Evolutionary conservation across 1,140 invertebrate species (phyloP).

Genomic region (Leptinotarsa lineolata): DNA sequence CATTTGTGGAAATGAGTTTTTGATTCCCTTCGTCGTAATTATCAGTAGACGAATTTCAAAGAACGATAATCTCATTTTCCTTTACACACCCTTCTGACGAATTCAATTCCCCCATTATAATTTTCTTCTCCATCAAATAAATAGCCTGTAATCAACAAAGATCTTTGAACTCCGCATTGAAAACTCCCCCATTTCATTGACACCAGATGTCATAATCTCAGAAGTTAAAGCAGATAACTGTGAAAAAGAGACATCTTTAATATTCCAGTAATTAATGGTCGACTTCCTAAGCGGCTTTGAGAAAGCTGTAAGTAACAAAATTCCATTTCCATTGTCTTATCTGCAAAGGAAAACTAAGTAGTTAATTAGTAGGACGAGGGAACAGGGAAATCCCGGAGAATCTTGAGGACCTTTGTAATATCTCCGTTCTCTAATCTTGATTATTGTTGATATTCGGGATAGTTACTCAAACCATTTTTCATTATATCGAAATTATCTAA

Average conservation of each 20-base stretch:
- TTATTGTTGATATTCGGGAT: slow-evolving; percentile 22
- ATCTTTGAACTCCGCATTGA: not conserved
- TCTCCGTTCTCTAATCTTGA: slow-evolving; percentile 11
- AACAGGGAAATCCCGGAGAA: slow-evolving; percentile 24
- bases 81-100: not conserved
- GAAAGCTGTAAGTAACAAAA: slow-evolving; percentile 38
- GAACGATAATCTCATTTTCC: not conserved
- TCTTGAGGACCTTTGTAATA: slow-evolving; percentile 10
- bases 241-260: slow-evolving; percentile 32
- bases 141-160: not conserved
- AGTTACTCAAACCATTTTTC: slow-evolving; percentile 6
- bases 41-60: not conserved
- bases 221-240: slow-evolving; percentile 24
- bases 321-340: slow-evolving; percentile 40
- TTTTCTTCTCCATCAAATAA: not conserved
- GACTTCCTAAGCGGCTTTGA: slow-evolving; percentile 34
- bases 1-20: too few relatives aligned
- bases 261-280: slow-evolving; percentile 37
- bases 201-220: slow-evolving; percentile 16
- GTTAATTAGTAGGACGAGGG: slow-evolving; percentile 37
- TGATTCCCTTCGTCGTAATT: too few relatives aligned
- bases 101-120: not conserved
- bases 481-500: slow-evolving; percentile 20
- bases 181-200: not conserved
- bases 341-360: slow-evolving; percentile 36